These are phyloP conservation scores for Vireo altiloquus DNA, from an alignment of 2,113 vertebrate genomes.

Conservation along the genomic window DNA sequence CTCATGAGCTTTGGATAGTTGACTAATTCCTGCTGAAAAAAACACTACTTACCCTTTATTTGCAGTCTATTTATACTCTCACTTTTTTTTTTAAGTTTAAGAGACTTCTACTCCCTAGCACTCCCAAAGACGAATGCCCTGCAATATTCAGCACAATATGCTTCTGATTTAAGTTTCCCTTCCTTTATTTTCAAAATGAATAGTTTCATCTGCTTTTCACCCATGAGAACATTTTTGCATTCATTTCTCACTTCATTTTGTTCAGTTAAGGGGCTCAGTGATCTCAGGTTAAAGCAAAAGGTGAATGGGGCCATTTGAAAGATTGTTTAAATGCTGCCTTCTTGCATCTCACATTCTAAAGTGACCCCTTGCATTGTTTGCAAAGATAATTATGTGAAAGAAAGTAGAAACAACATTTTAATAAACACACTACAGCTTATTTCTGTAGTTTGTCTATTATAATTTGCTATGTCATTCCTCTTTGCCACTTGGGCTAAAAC, in stretches of 20 bases:
- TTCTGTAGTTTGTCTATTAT: neutral
- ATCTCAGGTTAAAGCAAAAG: neutral
- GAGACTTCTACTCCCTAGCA: neutral
- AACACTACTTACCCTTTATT: conserved; percentile 5
- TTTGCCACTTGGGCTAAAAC: neutral
- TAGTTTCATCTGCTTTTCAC: conserved; percentile 16
- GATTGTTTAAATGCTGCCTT: neutral
- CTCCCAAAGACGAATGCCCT: neutral
- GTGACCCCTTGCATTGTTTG: neutral
- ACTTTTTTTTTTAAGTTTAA: neutral
- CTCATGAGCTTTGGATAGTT: conserved; percentile 39
- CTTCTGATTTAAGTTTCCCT: neutral
- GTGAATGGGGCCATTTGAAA: neutral
- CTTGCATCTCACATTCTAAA: neutral
- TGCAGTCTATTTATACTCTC: neutral
- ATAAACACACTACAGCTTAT: neutral
- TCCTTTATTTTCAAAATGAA: conserved; percentile 6
- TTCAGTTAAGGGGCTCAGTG: neutral
- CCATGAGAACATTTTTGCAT: neutral
- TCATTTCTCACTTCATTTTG: neutral
- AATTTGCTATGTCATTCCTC: neutral
- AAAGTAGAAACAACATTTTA: neutral
- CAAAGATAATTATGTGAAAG: neutral
- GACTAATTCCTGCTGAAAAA: conserved; percentile 44
- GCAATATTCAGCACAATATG: conserved; percentile 20